Conservation (phyloP, 2,797 vertebrate species). For the Falco columbarius region DNA sequence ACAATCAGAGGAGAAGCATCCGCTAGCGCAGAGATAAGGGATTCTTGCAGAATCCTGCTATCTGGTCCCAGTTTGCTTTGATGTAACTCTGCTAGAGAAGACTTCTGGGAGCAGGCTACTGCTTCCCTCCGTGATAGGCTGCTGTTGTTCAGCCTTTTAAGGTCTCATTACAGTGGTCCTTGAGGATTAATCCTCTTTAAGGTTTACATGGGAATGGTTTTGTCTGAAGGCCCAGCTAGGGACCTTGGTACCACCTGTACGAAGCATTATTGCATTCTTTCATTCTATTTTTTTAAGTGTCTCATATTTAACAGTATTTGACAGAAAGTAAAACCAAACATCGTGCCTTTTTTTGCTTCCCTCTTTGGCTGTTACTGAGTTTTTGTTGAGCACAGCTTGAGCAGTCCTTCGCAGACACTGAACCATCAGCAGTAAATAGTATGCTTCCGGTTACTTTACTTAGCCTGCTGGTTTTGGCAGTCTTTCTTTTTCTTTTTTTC, state of each 20-base stretch:
- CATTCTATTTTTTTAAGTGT: not conserved
- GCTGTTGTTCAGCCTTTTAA: constrained; percentile 86
- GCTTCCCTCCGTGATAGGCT: constrained; percentile 69
- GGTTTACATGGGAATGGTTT: constrained; percentile 87
- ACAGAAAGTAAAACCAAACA: constrained; percentile 27
- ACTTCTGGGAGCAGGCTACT: constrained; percentile 79
- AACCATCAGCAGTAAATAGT: constrained; percentile 14
- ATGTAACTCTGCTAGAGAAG: constrained; percentile 89
- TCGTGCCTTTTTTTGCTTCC: not conserved
- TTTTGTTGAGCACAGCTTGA: constrained; percentile 62
- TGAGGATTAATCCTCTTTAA: constrained; percentile 94
- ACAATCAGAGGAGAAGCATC: constrained; percentile 93
- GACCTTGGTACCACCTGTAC: constrained; percentile 82
- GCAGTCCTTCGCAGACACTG: constrained; percentile 12
- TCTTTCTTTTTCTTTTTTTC: not conserved
- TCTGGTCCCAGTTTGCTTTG: constrained; percentile 90
- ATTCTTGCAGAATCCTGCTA: constrained; percentile 86
- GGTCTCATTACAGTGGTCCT: constrained; percentile 91
- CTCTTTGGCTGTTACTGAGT: not conserved
- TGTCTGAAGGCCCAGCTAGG: constrained; percentile 83
- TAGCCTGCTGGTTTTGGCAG: constrained; percentile 49
- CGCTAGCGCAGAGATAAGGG: constrained; percentile 93
- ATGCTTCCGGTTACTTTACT: not conserved
- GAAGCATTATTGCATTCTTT: constrained; percentile 61
- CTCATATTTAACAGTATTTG: constrained; percentile 42